Evolutionary conservation across 2,113 vertebrate species (phyloP).

Genomic region (Oncorhynchus kisutch): DNA sequence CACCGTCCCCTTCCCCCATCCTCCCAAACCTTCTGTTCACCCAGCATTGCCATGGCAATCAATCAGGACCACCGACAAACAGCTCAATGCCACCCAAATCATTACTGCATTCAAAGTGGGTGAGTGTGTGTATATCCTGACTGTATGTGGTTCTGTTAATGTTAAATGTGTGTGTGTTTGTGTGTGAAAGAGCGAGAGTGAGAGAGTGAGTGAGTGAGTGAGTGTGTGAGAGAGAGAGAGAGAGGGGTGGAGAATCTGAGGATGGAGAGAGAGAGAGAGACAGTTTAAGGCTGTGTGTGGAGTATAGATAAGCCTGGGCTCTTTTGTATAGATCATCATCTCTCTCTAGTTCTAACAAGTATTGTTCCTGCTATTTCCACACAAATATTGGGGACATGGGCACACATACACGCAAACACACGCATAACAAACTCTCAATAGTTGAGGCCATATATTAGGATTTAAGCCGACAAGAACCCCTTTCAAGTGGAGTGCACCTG

Average conservation of each 20-base stretch:
- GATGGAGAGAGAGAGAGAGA: not conserved
- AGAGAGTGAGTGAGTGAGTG: too few relatives aligned
- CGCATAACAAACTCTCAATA: not conserved
- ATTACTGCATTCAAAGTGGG: not conserved
- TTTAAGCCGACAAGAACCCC: too few relatives aligned
- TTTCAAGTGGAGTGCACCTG: not conserved
- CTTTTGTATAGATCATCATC: slow-evolving; percentile 29
- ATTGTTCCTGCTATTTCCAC: not conserved
- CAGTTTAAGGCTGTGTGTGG: slow-evolving; percentile 7
- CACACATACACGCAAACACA: not conserved
- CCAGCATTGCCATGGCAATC: not conserved
- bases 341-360: slow-evolving; percentile 8
- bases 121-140: not conserved
- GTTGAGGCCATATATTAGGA: not conserved
- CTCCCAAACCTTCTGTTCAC: slow-evolving; percentile 30
- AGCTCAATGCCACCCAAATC: not conserved
- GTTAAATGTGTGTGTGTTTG: not conserved
- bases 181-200: too few relatives aligned
- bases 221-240: not conserved
- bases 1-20: slow-evolving; percentile 22
- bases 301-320: slow-evolving; percentile 17
- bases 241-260: too few relatives aligned
- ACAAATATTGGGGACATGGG: slow-evolving; percentile 14
- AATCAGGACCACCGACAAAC: not conserved
- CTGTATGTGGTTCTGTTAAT: too few relatives aligned